phyloP scores from a whole-genome alignment of 2,888 invertebrate genomes.

The Eumacrocentrus americanus region DNA sequence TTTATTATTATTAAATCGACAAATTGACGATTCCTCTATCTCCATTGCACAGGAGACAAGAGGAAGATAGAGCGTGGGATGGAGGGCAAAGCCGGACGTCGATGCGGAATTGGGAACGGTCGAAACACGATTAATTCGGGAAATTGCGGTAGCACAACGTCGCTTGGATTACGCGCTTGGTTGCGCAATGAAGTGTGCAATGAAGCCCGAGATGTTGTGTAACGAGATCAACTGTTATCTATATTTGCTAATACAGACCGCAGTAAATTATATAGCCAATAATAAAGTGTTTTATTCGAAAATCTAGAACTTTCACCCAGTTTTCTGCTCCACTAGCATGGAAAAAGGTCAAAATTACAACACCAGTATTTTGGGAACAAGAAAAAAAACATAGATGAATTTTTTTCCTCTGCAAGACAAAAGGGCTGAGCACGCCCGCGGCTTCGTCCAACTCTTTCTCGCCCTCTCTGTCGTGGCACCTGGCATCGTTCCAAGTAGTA shows the following conservation, averaged over 20 bases:
- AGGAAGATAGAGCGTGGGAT: background rate
- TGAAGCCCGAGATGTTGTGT: conserved; percentile 1
- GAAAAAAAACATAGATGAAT: conserved; percentile 11
- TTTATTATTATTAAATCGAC: background rate
- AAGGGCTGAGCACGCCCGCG: conserved; percentile 9
- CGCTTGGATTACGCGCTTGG: conserved; percentile 18
- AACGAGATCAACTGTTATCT: background rate
- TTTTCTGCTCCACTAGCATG: too few species aligned
- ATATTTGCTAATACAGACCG: background rate
- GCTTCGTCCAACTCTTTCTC: conserved; percentile 3
- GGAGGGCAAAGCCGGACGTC: conserved; percentile 15
- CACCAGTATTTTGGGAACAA: background rate
- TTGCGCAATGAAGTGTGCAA: conserved; percentile 13
- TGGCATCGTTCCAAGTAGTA: conserved; percentile 39
- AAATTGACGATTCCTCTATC: background rate
- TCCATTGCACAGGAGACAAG: background rate
- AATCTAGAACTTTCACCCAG: too few species aligned
- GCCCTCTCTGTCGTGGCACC: conserved; percentile 27
- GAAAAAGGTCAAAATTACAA: conserved; percentile 10
- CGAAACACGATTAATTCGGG: conserved; percentile 28
- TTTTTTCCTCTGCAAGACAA: background rate
- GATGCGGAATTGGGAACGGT: conserved; percentile 23
- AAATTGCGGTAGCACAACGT: conserved; percentile 26
- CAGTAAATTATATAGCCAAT: background rate
- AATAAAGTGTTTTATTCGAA: too few species aligned